Evolutionary conservation across 1,140 invertebrate species (phyloP).

Genomic region (Oryctes rhinoceros): DNA sequence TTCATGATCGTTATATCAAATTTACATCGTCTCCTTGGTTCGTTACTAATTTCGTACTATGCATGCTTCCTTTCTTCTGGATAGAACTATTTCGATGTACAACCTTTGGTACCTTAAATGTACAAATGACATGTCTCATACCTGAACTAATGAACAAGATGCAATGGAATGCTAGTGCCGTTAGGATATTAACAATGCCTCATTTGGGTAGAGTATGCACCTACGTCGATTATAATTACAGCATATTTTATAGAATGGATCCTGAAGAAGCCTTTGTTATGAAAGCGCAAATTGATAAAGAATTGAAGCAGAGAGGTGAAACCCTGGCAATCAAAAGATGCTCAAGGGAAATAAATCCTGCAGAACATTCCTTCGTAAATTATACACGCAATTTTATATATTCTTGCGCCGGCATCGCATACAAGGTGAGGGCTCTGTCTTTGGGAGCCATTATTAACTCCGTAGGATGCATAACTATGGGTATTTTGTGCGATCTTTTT

Average conservation of each 20-base stretch:
- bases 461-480: background rate
- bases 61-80: background rate
- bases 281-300: background rate
- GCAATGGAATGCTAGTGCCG: background rate
- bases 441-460: background rate
- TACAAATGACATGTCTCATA: background rate
- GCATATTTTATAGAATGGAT: background rate
- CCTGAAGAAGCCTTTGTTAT: background rate
- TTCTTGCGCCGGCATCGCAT: background rate
- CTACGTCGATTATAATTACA: background rate
- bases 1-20: background rate
- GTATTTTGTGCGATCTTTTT: background rate
- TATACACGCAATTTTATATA: background rate
- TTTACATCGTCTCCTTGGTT: background rate
- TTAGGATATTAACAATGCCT: constrained; percentile 10
- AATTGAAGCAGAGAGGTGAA: background rate
- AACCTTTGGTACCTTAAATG: background rate
- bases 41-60: background rate
- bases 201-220: background rate
- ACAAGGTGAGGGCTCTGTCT: background rate
- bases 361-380: background rate
- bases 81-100: background rate
- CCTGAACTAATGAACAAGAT: background rate
- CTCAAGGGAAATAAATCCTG: background rate
- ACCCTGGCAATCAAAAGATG: background rate